phyloP scores from a whole-genome alignment of 30 jellyfish, hydroid and myxozoan species.

The Cassiopea andromeda region DNA sequence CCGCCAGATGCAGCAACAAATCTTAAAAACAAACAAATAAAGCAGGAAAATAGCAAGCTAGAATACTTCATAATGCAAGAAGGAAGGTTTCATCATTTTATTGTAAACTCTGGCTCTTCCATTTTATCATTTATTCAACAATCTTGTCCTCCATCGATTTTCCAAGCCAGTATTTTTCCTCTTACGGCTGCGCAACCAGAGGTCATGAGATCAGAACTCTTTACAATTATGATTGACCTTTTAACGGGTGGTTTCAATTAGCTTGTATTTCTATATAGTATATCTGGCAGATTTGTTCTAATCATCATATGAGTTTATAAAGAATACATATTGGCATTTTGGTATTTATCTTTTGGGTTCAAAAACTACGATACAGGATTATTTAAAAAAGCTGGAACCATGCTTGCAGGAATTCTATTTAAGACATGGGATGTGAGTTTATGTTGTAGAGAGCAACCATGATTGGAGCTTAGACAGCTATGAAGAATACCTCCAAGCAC shows the following conservation, averaged over 20 bases:
- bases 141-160: not conserved
- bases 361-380: too few relatives aligned
- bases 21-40: conserved; percentile 27
- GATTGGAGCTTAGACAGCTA: too few relatives aligned
- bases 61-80: conserved; percentile 27
- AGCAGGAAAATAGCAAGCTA: not conserved
- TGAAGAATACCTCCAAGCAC: too few relatives aligned
- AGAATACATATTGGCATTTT: too few relatives aligned
- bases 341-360: too few relatives aligned
- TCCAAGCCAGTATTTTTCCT: not conserved
- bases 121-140: not conserved
- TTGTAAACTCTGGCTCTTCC: not conserved
- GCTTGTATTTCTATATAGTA: not conserved
- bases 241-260: conserved; percentile 58
- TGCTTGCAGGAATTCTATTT: too few relatives aligned
- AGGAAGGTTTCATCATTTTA: conserved; percentile 4
- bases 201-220: conserved; percentile 68
- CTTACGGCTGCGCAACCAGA: conserved; percentile 13
- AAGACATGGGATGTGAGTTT: too few relatives aligned
- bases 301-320: too few relatives aligned
- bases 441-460: too few relatives aligned
- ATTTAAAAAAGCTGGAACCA: too few relatives aligned
- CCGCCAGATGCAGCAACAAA: not conserved
- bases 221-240: conserved; percentile 14
- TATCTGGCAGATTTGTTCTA: too few relatives aligned